A percentile compares a stretch with the other conserved stretches of the same genome.
These are phyloP conservation scores for Philypnodon macrostomus DNA, from an alignment of 2,797 vertebrate genomes.

Conservation along the genomic window DNA sequence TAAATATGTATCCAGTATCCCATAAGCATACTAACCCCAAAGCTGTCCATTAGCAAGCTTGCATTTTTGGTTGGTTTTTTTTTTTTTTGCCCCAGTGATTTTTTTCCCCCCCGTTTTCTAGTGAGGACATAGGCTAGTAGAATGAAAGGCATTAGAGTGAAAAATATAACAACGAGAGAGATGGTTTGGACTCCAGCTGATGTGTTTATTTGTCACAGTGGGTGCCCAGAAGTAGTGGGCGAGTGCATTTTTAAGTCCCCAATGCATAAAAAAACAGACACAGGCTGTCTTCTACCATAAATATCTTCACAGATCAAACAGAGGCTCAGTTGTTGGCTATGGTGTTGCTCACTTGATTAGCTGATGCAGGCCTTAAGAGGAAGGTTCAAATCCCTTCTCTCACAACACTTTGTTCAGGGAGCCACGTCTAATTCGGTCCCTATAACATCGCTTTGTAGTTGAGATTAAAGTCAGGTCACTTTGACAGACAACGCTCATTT, in stretches of 20 bases:
- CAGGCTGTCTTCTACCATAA: conserved; percentile 19
- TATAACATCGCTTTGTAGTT: conserved; percentile 1
- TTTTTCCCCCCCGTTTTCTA: not conserved
- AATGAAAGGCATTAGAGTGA: conserved; percentile 46
- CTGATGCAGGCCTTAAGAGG: conserved; percentile 6
- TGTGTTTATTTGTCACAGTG: conserved; percentile 44
- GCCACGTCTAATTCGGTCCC: not conserved
- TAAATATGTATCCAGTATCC: too few relatives aligned
- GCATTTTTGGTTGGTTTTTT: not conserved
- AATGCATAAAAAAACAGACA: conserved; percentile 29
- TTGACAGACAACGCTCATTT: conserved; percentile 18
- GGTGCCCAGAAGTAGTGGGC: conserved; percentile 24
- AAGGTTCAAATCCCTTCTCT: conserved; percentile 1
- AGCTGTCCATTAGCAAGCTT: too few relatives aligned
- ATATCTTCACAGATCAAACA: conserved; percentile 21
- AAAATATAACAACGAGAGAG: conserved; percentile 40
- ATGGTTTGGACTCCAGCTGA: conserved; percentile 32
- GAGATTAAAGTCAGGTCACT: conserved; percentile 2
- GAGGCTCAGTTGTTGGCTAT: conserved; percentile 5
- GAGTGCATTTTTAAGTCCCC: conserved; percentile 40
- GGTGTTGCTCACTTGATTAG: conserved; percentile 8
- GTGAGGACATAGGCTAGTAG: conserved; percentile 18
- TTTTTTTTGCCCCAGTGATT: not conserved
- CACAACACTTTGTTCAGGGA: not conserved
- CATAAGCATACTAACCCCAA: too few relatives aligned